Percentiles rank a stretch among this genome's conserved stretches.
These are phyloP conservation scores for Pterobdella sp. DNA, from an alignment of 2,888 invertebrate genomes.

Conservation along the genomic window DNA sequence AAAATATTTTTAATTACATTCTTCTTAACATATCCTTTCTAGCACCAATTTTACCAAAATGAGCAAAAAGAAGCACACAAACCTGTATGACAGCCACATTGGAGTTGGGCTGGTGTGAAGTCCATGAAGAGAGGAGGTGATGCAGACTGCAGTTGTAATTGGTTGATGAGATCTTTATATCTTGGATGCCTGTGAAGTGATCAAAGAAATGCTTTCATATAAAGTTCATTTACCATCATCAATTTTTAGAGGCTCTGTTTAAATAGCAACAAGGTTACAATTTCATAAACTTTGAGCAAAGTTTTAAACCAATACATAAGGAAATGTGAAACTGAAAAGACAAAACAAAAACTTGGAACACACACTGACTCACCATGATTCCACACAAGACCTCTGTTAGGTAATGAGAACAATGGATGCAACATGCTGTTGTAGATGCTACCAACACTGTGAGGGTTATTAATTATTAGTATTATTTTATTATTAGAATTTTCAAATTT, in stretches of 20 bases:
- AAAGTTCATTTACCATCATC: too few relatives aligned
- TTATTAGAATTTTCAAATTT: too few relatives aligned
- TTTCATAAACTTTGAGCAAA: too few relatives aligned
- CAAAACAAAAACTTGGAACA: too few relatives aligned
- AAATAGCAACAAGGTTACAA: too few relatives aligned
- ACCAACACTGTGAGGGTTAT: not conserved
- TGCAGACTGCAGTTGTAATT: constrained; percentile 38
- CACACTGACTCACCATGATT: constrained; percentile 48
- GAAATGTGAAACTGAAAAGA: too few relatives aligned
- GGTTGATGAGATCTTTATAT: constrained; percentile 15
- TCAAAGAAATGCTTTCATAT: too few relatives aligned
- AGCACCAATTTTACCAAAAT: not conserved
- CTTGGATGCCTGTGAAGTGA: constrained; percentile 31
- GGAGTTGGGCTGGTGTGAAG: constrained; percentile 35
- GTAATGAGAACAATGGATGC: constrained; percentile 43
- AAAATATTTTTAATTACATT: not conserved
- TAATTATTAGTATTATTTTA: not conserved
- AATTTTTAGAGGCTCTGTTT: too few relatives aligned
- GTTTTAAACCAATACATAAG: too few relatives aligned
- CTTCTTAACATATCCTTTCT: not conserved
- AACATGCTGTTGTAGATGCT: constrained; percentile 48
- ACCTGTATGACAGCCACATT: constrained; percentile 41
- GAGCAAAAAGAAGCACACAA: not conserved
- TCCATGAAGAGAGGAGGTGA: constrained; percentile 39
- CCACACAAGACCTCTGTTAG: constrained; percentile 47